Conservation (phyloP, 2,888 invertebrate genomes). For the Hypomecis atomaria region DNA sequence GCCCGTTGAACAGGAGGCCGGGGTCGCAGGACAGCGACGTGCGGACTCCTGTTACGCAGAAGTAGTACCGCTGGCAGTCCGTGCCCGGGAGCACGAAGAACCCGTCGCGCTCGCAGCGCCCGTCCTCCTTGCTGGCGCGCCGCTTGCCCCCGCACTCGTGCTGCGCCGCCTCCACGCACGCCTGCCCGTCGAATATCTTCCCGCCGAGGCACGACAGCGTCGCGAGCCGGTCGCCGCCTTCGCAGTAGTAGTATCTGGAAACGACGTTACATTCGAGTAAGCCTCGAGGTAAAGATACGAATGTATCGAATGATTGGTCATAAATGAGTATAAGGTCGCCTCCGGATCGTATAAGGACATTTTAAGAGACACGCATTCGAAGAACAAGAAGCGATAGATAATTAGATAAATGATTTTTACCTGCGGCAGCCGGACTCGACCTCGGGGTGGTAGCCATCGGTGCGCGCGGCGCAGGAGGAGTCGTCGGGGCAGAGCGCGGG, state of each 20-base stretch:
- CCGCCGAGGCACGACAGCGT: conserved; percentile 83
- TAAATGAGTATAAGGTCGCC: not conserved
- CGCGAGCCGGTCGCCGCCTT: conserved; percentile 81
- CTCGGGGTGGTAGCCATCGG: conserved; percentile 85
- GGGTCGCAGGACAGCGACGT: conserved; percentile 78
- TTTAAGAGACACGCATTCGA: not conserved
- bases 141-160: conserved; percentile 72
- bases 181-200: conserved; percentile 85
- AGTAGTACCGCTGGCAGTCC: conserved; percentile 82
- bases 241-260: conserved; percentile 85
- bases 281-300: not conserved
- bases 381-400: not conserved
- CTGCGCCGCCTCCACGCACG: conserved; percentile 75
- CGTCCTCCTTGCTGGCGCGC: conserved; percentile 54
- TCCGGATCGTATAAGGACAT: not conserved
- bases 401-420: conserved; percentile 46
- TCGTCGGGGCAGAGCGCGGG: conserved; percentile 70
- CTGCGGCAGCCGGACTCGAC: conserved; percentile 80
- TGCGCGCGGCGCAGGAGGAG: conserved; percentile 76
- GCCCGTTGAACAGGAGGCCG: conserved; percentile 83
- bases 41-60: conserved; percentile 82
- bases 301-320: not conserved
- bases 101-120: conserved; percentile 76
- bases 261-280: conserved; percentile 12
- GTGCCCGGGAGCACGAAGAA: conserved; percentile 82